Conservation (phyloP, 2,888 invertebrate genomes). For the Drosophila prostipennis region DNA sequence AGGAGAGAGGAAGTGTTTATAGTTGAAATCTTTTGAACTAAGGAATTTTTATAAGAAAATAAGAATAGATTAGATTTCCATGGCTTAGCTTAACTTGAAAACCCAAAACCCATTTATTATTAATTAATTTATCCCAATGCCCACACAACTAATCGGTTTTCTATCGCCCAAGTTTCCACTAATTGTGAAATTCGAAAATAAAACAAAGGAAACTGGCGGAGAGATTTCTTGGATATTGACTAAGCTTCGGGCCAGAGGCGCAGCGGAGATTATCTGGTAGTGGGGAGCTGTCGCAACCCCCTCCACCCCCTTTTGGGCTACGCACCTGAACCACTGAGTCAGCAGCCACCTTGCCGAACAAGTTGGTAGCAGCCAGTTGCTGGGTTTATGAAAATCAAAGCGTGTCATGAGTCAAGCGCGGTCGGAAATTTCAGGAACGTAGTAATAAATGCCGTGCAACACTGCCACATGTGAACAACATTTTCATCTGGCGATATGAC, state of each 20-base stretch:
- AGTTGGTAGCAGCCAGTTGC: conserved; percentile 46
- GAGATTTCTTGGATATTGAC: conserved; percentile 28
- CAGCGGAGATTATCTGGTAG: not conserved
- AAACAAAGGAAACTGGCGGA: conserved; percentile 32
- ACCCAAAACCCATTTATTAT: conserved; percentile 6
- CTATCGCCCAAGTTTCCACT: conserved; percentile 57
- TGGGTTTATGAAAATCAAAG: conserved; percentile 19
- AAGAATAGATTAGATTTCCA: too few species aligned
- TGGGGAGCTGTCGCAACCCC: conserved; percentile 1
- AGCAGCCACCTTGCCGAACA: conserved; percentile 46
- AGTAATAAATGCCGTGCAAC: conserved; percentile 7
- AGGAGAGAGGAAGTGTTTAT: not conserved
- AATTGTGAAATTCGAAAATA: conserved; percentile 67
- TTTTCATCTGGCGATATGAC: conserved; percentile 12
- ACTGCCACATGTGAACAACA: conserved; percentile 8
- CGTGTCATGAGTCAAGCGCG: conserved; percentile 10
- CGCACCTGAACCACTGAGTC: conserved; percentile 38
- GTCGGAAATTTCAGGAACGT: conserved; percentile 24
- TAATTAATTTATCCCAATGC: conserved; percentile 35
- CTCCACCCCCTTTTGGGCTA: not conserved
- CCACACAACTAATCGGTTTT: conserved; percentile 40
- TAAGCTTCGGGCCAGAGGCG: conserved; percentile 14
- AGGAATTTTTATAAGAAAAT: too few species aligned
- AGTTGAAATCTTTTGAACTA: too few species aligned
- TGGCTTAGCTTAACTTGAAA: not conserved